These are phyloP conservation scores for Bilobella aurantiaca DNA, from an alignment of 1,140 invertebrate species.

Conservation along the genomic window DNA sequence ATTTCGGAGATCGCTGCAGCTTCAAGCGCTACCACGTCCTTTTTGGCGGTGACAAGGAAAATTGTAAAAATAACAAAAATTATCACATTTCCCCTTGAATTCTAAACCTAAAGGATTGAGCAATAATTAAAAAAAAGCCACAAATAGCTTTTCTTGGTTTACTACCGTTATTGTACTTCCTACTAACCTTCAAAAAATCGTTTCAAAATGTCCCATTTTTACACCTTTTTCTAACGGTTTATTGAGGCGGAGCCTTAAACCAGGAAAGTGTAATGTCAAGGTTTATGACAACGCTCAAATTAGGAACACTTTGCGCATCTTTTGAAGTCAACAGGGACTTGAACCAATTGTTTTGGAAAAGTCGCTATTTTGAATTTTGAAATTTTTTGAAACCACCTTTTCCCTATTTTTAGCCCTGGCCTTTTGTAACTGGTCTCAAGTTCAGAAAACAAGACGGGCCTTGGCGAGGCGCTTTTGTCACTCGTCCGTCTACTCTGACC, in stretches of 20 bases:
- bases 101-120: no score
- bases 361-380: no score
- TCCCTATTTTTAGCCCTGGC: constrained; percentile 60
- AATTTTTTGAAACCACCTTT: neutral
- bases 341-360: no score
- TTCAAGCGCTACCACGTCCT: constrained; percentile 59
- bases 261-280: no score
- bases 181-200: constrained; percentile 26
- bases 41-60: constrained; percentile 56
- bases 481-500: constrained; percentile 20
- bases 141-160: neutral
- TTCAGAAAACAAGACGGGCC: constrained; percentile 57
- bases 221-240: neutral
- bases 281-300: no score
- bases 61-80: no score
- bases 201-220: neutral
- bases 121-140: neutral
- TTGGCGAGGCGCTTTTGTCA: constrained; percentile 33
- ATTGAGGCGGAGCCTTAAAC: no score
- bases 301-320: no score
- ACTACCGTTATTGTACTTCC: constrained; percentile 21
- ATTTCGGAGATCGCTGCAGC: constrained; percentile 69
- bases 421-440: constrained; percentile 72
- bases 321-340: no score
- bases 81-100: no score